Conservation (phyloP, 2,797 vertebrate genomes). For the Lates japonicus region DNA sequence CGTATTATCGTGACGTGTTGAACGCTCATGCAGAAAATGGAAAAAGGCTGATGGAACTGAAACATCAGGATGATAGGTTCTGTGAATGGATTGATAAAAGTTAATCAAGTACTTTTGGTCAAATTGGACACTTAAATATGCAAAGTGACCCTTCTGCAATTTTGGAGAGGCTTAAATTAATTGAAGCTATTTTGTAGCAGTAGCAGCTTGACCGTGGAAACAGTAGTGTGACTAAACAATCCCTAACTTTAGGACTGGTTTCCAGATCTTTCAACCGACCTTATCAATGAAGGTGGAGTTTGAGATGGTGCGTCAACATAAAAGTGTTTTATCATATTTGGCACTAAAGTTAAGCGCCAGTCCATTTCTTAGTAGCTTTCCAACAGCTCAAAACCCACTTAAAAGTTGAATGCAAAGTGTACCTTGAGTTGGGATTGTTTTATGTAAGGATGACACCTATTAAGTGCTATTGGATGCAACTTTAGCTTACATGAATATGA, state of each 20-base stretch:
- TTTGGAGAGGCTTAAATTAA: neutral
- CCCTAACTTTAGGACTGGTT: too few relatives aligned
- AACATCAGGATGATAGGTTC: neutral
- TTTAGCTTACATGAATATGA: neutral
- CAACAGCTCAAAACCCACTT: too few relatives aligned
- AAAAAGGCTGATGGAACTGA: neutral
- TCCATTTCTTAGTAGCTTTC: too few relatives aligned
- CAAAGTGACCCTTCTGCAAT: neutral
- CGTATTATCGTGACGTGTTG: neutral
- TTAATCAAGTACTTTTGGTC: neutral
- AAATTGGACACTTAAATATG: neutral
- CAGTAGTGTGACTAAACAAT: neutral
- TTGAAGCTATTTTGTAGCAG: too few relatives aligned
- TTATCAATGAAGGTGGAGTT: too few relatives aligned
- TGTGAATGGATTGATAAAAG: neutral
- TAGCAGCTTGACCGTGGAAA: neutral
- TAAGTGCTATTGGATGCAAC: neutral
- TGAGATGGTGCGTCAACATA: too few relatives aligned
- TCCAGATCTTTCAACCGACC: too few relatives aligned
- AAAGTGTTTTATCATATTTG: too few relatives aligned
- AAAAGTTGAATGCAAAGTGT: too few relatives aligned
- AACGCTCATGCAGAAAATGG: slow-evolving; percentile 4
- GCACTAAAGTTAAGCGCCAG: too few relatives aligned
- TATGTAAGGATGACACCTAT: too few relatives aligned
- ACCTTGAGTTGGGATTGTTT: neutral